Evolutionary conservation across 2,888 invertebrate species (phyloP).

Genomic region (Phania funesta): DNA sequence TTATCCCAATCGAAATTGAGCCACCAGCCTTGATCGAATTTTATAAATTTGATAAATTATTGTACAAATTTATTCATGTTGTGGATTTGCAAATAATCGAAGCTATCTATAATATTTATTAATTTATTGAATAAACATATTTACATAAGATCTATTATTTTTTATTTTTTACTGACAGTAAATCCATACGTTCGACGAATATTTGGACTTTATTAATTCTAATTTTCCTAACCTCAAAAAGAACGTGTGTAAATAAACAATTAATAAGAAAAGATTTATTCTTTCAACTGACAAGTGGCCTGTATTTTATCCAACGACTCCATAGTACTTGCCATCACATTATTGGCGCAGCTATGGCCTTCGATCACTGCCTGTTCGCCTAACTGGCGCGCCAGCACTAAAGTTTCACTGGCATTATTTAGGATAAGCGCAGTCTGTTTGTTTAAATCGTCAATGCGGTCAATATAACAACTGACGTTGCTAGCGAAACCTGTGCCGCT

Average conservation of each 20-base stretch:
- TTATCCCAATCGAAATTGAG: too few species aligned
- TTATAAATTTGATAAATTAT: too few species aligned
- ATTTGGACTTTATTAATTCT: too few species aligned
- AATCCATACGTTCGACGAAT: too few species aligned
- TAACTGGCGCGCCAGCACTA: constrained; percentile 70
- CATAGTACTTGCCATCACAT: constrained; percentile 67
- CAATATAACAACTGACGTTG: constrained; percentile 70
- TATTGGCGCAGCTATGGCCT: constrained; percentile 68
- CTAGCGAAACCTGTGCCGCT: constrained; percentile 40
- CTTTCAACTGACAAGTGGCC: constrained; percentile 48
- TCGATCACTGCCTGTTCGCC: constrained; percentile 64
- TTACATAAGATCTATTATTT: too few species aligned
- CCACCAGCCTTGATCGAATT: too few species aligned
- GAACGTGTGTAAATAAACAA: background rate
- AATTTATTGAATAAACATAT: too few species aligned
- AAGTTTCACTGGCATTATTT: constrained; percentile 69
- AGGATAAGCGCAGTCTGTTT: constrained; percentile 70
- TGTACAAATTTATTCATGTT: too few species aligned
- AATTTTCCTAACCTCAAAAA: too few species aligned
- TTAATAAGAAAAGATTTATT: background rate
- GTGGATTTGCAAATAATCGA: too few species aligned
- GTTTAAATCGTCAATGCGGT: constrained; percentile 71
- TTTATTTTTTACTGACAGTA: too few species aligned
- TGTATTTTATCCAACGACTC: constrained; percentile 57
- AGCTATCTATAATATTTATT: too few species aligned